Base-by-base conservation (phyloP, 2,888 invertebrate species). In the Tanaodytes sp. region DNA sequence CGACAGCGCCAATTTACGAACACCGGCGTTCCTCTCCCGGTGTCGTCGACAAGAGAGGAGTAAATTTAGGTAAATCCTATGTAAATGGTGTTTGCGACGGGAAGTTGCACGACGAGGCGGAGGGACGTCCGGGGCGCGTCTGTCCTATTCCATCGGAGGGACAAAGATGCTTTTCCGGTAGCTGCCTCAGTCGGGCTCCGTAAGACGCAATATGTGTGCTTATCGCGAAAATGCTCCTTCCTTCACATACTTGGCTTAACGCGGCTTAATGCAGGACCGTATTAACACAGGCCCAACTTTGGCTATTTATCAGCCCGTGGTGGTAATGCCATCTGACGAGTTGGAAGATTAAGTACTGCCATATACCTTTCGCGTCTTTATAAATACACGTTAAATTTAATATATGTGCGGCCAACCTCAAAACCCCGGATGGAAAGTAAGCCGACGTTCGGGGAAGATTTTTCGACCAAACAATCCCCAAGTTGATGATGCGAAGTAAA, bases 281-380 rank as follows among this genome's bases (percentile, higher is more conserved):
- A 80, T 81, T 79, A 81, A 80, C 80, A 76, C 76, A 77, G 77
- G 75, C 80, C 76, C 77, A 81, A 82, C 77, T 82, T 81, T 73
- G 72, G 73, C 79, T 81, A 81, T 81, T 80, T 80, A 82, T 81
- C 78, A 81, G 80, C 77, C 78, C 77, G 72, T 71, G 76, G 73
- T 69, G 78, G 77, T 79, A 80, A 81, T 79, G 76, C 77, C 77
- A 76, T 78, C 76, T 79, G 78, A 79, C 75, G 77, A 78, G 72
- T 52, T 71, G 51, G 46, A 73, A 76, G 77, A 76, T 73, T 72
- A 73, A 75, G 74, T 75, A 54, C 68, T 49, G 62, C 46, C 45
- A 55, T n/a, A n/a, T n/a, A n/a, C n/a, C n/a, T n/a, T n/a, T n/a
- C n/a, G n/a, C n/a, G n/a, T n/a, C n/a, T n/a, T n/a, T n/a, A n/a